Base-by-base conservation (phyloP, 1,140 invertebrate species). In the Diorhabda carinulata region DNA sequence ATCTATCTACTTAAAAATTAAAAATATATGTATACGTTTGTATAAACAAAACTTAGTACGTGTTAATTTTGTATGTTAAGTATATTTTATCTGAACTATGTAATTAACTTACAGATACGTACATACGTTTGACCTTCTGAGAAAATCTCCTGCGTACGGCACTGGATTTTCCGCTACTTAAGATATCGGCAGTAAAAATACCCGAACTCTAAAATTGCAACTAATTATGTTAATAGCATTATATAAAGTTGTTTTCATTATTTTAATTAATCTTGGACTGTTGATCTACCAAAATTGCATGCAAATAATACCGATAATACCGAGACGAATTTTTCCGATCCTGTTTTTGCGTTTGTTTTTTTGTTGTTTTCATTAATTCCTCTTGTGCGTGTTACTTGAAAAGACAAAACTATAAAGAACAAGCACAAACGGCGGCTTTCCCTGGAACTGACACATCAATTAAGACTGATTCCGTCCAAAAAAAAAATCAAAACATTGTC, bases 401-500 rank as follows among this genome's bases (percentile, higher is more conserved):
- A 61, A 10, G 43, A 62, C 61, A 10, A 62, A 25, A 43, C 70
- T 58, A 72, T 73, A 72, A 70, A 72, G 70, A 72, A 74, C 71
- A 70, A 72, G 70, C 65, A 62, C 41, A 72, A 68, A 68, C 70
- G 74, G 71, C 72, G 74, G 74, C 74, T 68, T 75, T 75, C 72
- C 72, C 70, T 60, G 72, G 72, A 75, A 75, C 72, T 75, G 70
- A 75, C 74, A 75, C 74, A 75, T 75, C 74, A 75, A 75, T 75
- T 75, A 73, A 73, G 72, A 71, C 64, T 56, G 70, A 71, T 62
- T 43, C 72, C 73, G 74, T 73, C 74, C n/a, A 8, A 52, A 68
- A 72, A 75, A 75, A 75, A 75, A 75, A 75, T 75, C 74, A 75
- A 75, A 75, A 75, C 74, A 75, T 73, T 70, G 69, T 70, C 72